Percentiles rank a stretch among this genome's conserved stretches.
Conservation (phyloP, 2,888 invertebrate species). For the Lampropteryx suffumata region DNA sequence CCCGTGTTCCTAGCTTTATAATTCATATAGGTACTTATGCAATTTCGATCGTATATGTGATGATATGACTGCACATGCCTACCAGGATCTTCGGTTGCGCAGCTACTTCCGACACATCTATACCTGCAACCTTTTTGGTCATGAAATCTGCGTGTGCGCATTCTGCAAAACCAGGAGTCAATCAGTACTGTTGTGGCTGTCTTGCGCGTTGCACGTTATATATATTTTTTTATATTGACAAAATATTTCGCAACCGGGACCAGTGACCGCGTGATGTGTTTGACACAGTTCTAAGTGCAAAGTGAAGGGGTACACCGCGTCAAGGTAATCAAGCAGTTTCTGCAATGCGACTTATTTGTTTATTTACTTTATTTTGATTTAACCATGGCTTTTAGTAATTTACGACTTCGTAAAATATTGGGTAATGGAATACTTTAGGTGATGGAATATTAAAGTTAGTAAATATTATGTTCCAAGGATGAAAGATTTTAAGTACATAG, state of each 20-base stretch:
- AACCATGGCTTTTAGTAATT: too few relatives aligned
- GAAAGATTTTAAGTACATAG: too few relatives aligned
- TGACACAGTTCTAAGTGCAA: constrained; percentile 8
- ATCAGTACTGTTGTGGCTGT: constrained; percentile 18
- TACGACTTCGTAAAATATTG: too few relatives aligned
- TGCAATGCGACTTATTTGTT: constrained; percentile 14
- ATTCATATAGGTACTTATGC: too few relatives aligned
- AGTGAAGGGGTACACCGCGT: constrained; percentile 24
- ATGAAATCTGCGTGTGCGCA: constrained; percentile 23
- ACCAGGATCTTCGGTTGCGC: background rate
- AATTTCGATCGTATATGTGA: too few relatives aligned
- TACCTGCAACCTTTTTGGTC: constrained; percentile 16
- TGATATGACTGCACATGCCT: background rate
- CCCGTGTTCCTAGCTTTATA: too few relatives aligned
- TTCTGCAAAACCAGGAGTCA: constrained; percentile 11
- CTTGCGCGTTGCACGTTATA: constrained; percentile 14
- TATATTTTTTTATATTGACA: constrained; percentile 1
- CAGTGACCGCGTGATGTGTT: constrained; percentile 15
- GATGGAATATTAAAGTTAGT: too few relatives aligned
- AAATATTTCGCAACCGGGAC: constrained; percentile 12
- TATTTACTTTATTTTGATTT: background rate
- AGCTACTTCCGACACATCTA: constrained; percentile 10
- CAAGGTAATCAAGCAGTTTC: constrained; percentile 18
- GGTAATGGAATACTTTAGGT: too few relatives aligned
- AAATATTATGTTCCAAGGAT: too few relatives aligned